Base-by-base conservation (phyloP, 1,140 invertebrate species). In the Drosophila triauraria region DNA sequence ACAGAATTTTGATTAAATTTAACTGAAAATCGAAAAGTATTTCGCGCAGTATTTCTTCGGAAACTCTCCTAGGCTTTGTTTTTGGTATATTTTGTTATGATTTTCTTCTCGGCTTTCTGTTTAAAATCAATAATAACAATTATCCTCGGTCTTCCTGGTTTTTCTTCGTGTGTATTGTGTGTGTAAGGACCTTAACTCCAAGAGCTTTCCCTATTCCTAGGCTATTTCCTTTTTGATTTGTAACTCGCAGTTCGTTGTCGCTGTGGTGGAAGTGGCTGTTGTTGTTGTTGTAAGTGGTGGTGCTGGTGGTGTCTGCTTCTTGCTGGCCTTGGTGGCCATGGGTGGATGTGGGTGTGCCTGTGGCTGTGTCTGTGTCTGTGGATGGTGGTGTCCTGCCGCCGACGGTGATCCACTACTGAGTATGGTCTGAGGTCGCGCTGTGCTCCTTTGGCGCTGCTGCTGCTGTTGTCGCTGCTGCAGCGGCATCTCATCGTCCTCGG, bases 221-320 rank as follows among this genome's bases (percentile, higher is more conserved):
- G 69, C 75, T 70, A 91, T 83, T 71, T 92, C 91, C 62, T 86
- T 85, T 83, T 92, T 92, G 83, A 92, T 92, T 92, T 85, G 84
- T 88, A 92, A 78, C 77, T 92, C 91, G 82, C 82, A 82, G 80
- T 92, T 92, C 78, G 91, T 91, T 92, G 91, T 91, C 38, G 75
- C 53, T 54, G 56, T 59, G 61, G 78, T 44, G 53, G 70, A 12
- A 68, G 58, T 20, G 47, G 63, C 20, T 53, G 57, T 10, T 35
- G 61, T 30, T 17, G 38, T n/a, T 68, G 62, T 40, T 58, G 62
- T 46, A 35, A 64, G 35, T 57, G 68, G 48, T 58, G 75, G 46
- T 60, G 63, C 57, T 63, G 80, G 75, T 59, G 82, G 79, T 15
- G 85, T 91, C 71, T 85, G 76, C 61, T 87, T 87, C 56, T 78